Evolutionary conservation across 2,888 invertebrate species (phyloP).

Genomic region (Rugalucina vietnamica): DNA sequence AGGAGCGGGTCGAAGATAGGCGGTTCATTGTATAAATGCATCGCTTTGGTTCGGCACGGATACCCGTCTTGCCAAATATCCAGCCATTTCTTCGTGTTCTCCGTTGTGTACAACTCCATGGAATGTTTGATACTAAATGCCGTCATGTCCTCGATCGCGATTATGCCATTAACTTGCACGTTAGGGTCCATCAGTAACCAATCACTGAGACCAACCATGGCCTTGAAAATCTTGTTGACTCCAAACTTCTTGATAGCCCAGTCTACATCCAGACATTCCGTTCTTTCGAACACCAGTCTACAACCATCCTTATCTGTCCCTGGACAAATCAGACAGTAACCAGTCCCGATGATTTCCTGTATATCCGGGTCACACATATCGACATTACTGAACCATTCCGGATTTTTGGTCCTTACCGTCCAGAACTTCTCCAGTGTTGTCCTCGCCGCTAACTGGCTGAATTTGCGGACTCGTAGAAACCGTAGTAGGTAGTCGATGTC

Average conservation of each 20-base stretch:
- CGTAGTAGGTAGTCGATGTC: constrained; percentile 43
- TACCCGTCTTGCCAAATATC: not conserved
- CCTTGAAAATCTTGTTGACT: constrained; percentile 6
- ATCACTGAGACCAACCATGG: not conserved
- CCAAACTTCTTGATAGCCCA: constrained; percentile 3
- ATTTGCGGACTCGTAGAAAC: constrained; percentile 62
- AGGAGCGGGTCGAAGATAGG: constrained; percentile 10
- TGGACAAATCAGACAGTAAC: not conserved
- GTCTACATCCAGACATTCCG: not conserved
- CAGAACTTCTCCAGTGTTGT: constrained; percentile 48
- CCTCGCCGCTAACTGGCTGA: constrained; percentile 57
- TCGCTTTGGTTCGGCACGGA: not conserved
- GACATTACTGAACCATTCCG: constrained; percentile 30
- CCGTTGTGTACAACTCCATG: not conserved
- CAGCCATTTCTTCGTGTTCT: not conserved
- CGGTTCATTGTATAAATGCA: constrained; percentile 7
- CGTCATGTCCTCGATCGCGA: not conserved
- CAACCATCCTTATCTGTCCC: constrained; percentile 6
- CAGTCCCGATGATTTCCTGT: constrained; percentile 11
- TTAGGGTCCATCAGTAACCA: not conserved
- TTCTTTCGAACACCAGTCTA: not conserved
- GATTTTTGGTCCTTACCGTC: constrained; percentile 8
- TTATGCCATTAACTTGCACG: not conserved
- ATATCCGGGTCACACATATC: not conserved
- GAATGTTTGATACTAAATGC: not conserved